phyloP scores from a whole-genome alignment of 2,113 vertebrate genomes.

The Struthio camelus region DNA sequence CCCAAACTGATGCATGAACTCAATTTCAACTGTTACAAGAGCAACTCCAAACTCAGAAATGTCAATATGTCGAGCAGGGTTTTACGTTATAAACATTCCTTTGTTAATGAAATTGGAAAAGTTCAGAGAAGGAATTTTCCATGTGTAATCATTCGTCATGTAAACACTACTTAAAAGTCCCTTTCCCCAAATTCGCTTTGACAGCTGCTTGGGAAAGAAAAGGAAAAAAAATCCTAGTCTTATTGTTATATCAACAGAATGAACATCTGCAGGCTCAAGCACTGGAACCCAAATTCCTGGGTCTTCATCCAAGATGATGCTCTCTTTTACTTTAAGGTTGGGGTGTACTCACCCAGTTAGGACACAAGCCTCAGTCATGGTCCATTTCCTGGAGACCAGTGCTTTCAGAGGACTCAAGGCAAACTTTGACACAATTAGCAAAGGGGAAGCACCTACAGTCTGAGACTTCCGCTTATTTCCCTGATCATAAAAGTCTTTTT shows the following conservation, averaged over 20 bases:
- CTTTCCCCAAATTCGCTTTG: neutral
- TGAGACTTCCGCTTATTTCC: neutral
- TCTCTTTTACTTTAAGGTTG: neutral
- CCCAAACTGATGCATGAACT: neutral
- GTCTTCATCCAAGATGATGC: neutral
- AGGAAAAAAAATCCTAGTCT: neutral
- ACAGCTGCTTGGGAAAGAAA: constrained; percentile 22
- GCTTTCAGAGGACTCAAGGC: neutral
- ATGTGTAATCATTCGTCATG: constrained; percentile 14
- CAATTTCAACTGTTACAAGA: constrained; percentile 9
- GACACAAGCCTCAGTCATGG: neutral
- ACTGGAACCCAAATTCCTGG: neutral
- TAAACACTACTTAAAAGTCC: constrained; percentile 9
- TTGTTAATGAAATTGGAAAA: constrained; percentile 53
- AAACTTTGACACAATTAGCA: neutral
- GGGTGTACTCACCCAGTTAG: neutral
- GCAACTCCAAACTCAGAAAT: constrained; percentile 12
- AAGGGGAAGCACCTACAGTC: neutral
- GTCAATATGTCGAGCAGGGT: neutral
- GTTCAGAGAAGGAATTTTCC: constrained; percentile 50
- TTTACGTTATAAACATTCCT: constrained; percentile 53
- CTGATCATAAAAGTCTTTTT: neutral
- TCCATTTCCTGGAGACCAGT: neutral
- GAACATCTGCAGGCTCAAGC: neutral
- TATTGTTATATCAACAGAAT: neutral